These are phyloP conservation scores for Tryphoninae sp. DNA, from an alignment of 2,888 invertebrate genomes.

Conservation along the genomic window DNA sequence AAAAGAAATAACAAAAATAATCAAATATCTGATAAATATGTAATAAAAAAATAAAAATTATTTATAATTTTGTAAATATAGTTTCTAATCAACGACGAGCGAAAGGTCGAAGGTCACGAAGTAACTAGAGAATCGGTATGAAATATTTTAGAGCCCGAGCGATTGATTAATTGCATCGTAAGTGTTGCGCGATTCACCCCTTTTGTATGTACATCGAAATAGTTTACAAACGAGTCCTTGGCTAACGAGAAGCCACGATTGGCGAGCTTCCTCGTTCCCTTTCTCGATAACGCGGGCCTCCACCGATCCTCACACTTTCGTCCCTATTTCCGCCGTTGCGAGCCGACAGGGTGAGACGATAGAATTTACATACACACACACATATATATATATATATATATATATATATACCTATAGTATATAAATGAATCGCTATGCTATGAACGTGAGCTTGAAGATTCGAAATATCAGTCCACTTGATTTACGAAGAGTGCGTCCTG, in stretches of 20 bases:
- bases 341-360: conserved; percentile 2
- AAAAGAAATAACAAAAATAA: no score
- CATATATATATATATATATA: no score
- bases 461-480: conserved; percentile 56
- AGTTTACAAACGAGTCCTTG: conserved; percentile 57
- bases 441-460: conserved; percentile 28
- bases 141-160: conserved; percentile 52
- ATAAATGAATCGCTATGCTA: neutral
- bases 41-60: no score
- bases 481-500: conserved; percentile 50
- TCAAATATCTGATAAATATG: no score
- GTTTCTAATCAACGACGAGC: neutral
- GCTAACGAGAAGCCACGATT: conserved; percentile 43
- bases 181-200: conserved; percentile 43
- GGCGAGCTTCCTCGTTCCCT: conserved; percentile 38
- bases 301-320: neutral
- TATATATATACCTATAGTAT: neutral
- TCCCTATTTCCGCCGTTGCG: conserved; percentile 11
- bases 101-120: neutral
- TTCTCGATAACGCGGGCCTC: conserved; percentile 40
- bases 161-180: conserved; percentile 75
- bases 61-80: no score
- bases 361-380: conserved; percentile 12
- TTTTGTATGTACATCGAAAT: conserved; percentile 16
- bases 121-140: neutral